Evolutionary conservation across 2,113 vertebrate genomes (phyloP).

Genomic region (Ancistrus triradiatus): DNA sequence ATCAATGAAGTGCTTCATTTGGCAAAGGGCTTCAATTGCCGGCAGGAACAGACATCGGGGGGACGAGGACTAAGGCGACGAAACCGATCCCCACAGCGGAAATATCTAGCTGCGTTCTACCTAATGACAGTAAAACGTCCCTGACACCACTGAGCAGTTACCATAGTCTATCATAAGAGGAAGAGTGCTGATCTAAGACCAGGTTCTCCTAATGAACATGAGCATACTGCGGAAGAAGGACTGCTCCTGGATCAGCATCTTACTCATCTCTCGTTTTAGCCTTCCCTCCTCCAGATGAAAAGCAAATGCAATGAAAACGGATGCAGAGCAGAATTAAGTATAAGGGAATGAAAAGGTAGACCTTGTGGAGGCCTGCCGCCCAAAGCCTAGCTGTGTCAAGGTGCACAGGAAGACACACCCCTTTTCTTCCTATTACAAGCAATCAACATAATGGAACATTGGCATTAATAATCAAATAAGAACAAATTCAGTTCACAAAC

Average conservation of each 20-base stretch:
- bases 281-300: constrained; percentile 80
- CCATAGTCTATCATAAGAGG: constrained; percentile 12
- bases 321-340: constrained; percentile 98
- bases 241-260: constrained; percentile 37
- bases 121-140: constrained; percentile 51
- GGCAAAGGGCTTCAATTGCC: no score
- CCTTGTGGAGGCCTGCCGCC: constrained; percentile 99
- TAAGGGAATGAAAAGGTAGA: constrained; percentile 99
- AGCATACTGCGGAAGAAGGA: constrained; percentile 4
- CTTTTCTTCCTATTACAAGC: constrained; percentile 99
- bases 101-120: constrained; percentile 64
- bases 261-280: constrained; percentile 56
- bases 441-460: constrained; percentile 99
- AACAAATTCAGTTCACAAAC: constrained; percentile 80
- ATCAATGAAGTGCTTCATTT: no score
- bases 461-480: constrained; percentile 98
- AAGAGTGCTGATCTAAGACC: constrained; percentile 33
- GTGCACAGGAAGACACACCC: constrained; percentile 99
- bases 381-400: constrained; percentile 99
- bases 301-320: constrained; percentile 92
- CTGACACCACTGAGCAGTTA: constrained; percentile 35
- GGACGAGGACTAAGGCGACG: no score
- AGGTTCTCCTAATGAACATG: constrained; percentile 10
- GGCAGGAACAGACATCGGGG: constrained; percentile 22
- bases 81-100: constrained; percentile 91